phyloP scores from a whole-genome alignment of 2,113 vertebrate species.

The Calidris pugnax region DNA sequence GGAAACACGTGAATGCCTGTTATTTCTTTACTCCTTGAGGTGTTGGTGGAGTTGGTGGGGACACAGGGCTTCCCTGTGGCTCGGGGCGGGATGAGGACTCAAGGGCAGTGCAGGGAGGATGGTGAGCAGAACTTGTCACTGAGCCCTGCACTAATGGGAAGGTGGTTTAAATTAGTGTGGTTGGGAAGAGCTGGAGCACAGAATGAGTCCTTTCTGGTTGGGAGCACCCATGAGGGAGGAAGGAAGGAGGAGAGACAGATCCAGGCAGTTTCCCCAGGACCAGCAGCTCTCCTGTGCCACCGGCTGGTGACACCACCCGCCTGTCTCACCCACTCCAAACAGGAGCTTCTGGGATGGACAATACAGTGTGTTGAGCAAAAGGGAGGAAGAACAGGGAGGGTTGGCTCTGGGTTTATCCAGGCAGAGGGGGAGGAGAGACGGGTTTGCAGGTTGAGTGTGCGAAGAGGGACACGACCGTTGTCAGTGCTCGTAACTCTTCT shows the following conservation, averaged over 20 bases:
- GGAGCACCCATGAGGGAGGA: fast-evolving
- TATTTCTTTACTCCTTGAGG: neutral
- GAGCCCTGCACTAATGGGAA: fast-evolving
- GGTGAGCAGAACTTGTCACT: neutral
- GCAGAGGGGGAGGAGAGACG: neutral
- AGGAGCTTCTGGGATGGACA: neutral
- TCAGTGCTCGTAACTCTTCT: neutral
- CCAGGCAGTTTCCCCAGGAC: neutral
- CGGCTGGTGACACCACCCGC: neutral
- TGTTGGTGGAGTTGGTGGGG: neutral
- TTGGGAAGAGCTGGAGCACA: neutral
- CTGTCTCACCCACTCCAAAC: neutral
- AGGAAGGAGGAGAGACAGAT: neutral
- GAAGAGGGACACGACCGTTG: neutral
- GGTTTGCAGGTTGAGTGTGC: fast-evolving
- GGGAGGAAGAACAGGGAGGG: neutral
- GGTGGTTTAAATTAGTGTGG: neutral
- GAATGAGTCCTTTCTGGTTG: neutral
- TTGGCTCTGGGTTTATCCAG: neutral
- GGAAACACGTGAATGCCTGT: fast-evolving
- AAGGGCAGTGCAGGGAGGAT: neutral
- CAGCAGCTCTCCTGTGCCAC: neutral
- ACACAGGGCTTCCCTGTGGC: neutral
- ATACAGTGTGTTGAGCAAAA: too few relatives aligned
- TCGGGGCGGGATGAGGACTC: neutral